Evolutionary conservation across 2,797 vertebrate genomes (phyloP), one percentile per base, ranked within the genome.

Genomic region (Taenioides sp.): DNA sequence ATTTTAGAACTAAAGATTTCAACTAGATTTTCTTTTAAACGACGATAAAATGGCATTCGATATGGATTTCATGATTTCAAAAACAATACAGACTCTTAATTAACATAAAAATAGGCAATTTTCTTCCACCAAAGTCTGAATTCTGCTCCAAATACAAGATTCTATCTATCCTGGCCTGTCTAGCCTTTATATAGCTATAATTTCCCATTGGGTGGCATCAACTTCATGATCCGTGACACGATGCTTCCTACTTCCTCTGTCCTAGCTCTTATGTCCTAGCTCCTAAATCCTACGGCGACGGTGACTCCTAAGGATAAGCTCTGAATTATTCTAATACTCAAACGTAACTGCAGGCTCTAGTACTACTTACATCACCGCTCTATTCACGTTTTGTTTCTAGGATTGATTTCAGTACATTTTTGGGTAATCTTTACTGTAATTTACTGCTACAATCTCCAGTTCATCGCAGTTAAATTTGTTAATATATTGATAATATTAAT

Each of bases 311-410:
- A 83, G 72, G 80, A 88, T 86, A 71, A 84, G 74, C 80, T 25
- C 65, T 67, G 81, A 82, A 75, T 84, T 84, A 87, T 83, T 83
- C 68, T 83, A 84, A 89, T 79, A 79, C 85, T 75, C 65, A 80
- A 85, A 88, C 80, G 86, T 86, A 83, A 75, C 61, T 14, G 31
- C 1, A 37, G 71, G 73, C 67, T 76, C 70, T 70, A 1, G 5
- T 54, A 50, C 20, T 67, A 12, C 47, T 22, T 4, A 69, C 50
- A 25, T 4, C n/a, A 2, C 52, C 34, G 37, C 16, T 22, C 2
- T 43, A 14, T 14, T 14, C 67, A 75, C 50, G 59, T 34, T 37
- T 34, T 60, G n/a, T 43, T 18, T 23, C 25, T 7, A 63, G 72
- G 47, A 52, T 5, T 20, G 1, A 31, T 17, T 10, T 65, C 14